Base-by-base conservation (phyloP, 2,797 vertebrate species). In the Gobio occitaniae region DNA sequence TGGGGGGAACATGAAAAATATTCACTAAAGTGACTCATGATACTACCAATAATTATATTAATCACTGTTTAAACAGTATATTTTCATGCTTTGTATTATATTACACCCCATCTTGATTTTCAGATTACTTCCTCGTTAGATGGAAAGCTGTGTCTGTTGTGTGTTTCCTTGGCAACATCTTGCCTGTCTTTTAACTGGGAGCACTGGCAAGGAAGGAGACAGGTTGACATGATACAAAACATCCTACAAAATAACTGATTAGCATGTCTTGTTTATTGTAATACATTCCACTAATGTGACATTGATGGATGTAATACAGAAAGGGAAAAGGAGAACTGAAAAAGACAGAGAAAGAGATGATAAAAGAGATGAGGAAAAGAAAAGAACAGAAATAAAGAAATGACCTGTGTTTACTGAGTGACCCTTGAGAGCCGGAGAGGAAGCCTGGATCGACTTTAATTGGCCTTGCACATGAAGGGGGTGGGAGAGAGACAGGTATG, bases 371-470 rank as follows among this genome's bases (percentile, higher is more conserved):
- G 17, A 11, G 16, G 3, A 11, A 19, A 48, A 48, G 2, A 63
- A 89, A 90, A 59, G 48, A 44, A 44, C 29, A 59, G 7, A 77
- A 77, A 56, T 54, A 89, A 75, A 70, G 78, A 89, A 90, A 93
- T 89, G 89, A 87, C 76, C 92, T 89, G 89, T 91, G 92, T 93
- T 95, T 95, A 94, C 94, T 94, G 94, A 94, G 92, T 61, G 68
- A 87, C 92, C 93, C 94, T 93, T 89, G 93, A 95, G 93, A 94
- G 91, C 90, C 90, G 87, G 91, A 89, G 89, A 92, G 89, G 89
- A 94, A 92, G 88, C 92, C 80, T 90, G 91, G 93, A 94, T 94
- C 90, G 90, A 92, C 91, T 93, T 91, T 95, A 95, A 95, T 95
- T 95, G 94, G 94, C 90, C 91, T 90, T 81, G 90, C 88, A 91